Percentiles rank a stretch among this genome's conserved stretches.
These are phyloP conservation scores for Axea sp. DNA, from an alignment of 2,888 invertebrate genomes.

Conservation along the genomic window DNA sequence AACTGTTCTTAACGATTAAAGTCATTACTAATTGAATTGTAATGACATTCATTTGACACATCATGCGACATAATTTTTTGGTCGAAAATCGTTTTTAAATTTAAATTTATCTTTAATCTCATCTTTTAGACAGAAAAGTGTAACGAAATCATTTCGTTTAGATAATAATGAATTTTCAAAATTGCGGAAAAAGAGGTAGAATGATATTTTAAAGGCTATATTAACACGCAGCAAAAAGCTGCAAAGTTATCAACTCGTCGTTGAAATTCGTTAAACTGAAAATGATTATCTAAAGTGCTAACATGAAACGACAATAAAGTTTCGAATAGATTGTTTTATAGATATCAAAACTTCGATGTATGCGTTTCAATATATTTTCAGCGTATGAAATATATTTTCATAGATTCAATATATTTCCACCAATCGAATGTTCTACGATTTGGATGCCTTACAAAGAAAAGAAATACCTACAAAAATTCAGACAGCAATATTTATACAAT, in stretches of 20 bases:
- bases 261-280: too few relatives aligned
- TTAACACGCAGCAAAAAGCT: too few relatives aligned
- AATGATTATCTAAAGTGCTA: constrained; percentile 15
- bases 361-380: constrained; percentile 37
- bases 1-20: constrained; percentile 7
- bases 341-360: constrained; percentile 18
- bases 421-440: constrained; percentile 29
- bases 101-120: too few relatives aligned
- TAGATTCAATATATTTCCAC: constrained; percentile 35
- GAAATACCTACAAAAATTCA: constrained; percentile 6
- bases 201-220: too few relatives aligned
- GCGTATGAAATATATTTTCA: constrained; percentile 33
- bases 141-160: too few relatives aligned
- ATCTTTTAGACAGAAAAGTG: too few relatives aligned
- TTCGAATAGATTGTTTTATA: constrained; percentile 21
- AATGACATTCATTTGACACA: constrained; percentile 11
- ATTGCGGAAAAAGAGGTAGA: too few relatives aligned
- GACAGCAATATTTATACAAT: constrained; percentile 16
- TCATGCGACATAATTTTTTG: constrained; percentile 5
- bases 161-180: too few relatives aligned
- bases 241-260: too few relatives aligned
- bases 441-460: constrained; percentile 15
- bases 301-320: constrained; percentile 9
- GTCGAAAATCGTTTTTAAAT: not conserved
- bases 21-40: constrained; percentile 1